phyloP scores from a whole-genome alignment of 2,113 vertebrate genomes.

The Amia ocellicauda region DNA sequence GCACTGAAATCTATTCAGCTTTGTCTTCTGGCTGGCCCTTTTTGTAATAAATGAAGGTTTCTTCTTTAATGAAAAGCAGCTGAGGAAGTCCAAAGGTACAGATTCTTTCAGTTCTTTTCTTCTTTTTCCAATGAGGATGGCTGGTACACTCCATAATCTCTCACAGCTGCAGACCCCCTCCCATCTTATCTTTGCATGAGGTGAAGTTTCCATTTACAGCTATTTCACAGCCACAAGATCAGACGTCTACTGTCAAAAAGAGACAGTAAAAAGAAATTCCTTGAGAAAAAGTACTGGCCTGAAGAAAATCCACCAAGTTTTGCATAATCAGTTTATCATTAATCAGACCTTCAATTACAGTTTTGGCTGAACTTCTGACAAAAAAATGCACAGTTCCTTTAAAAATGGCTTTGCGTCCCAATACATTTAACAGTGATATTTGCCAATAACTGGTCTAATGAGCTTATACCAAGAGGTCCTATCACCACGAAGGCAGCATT shows the following conservation, averaged over 20 bases:
- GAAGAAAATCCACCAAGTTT: constrained; percentile 34
- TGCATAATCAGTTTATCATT: constrained; percentile 26
- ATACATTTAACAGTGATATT: background rate
- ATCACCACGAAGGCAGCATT: too few species aligned
- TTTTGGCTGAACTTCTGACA: constrained; percentile 1
- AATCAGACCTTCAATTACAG: background rate
- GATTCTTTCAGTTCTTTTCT: constrained; percentile 61
- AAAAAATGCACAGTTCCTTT: background rate
- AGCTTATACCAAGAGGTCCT: too few species aligned
- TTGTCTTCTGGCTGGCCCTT: constrained; percentile 71
- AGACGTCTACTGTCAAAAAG: constrained; percentile 52
- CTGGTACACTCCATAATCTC: constrained; percentile 80
- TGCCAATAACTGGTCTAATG: background rate
- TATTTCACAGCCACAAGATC: constrained; percentile 61
- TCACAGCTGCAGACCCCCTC: constrained; percentile 72
- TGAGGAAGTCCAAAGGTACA: constrained; percentile 77
- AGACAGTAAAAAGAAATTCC: constrained; percentile 49
- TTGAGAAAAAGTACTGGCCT: constrained; percentile 34
- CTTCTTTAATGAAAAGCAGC: constrained; percentile 83
- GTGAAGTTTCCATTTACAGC: constrained; percentile 86
- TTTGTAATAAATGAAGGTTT: constrained; percentile 73
- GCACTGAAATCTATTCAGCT: constrained; percentile 57
- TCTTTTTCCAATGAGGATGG: constrained; percentile 77
- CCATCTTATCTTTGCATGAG: constrained; percentile 84
- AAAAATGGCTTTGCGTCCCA: constrained; percentile 4